Evolutionary conservation across 2,888 invertebrate species (phyloP).

Genomic region (Ferdinandea cuprea): DNA sequence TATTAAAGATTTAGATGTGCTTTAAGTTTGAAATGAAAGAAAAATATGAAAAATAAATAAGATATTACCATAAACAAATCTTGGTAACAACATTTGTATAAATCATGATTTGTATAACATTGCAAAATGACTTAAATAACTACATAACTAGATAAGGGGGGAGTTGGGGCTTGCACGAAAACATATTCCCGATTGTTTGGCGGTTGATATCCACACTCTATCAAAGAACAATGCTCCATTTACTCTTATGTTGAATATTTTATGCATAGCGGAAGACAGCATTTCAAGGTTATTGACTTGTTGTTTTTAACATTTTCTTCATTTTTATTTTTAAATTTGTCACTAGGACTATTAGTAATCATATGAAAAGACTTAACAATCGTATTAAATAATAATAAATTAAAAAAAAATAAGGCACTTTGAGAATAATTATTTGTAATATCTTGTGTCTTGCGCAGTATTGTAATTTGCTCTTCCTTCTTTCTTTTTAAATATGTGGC

Average conservation of each 20-base stretch:
- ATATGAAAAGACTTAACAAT: conserved; percentile 73
- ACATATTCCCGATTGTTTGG: conserved; percentile 15
- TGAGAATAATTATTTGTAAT: conserved; percentile 77
- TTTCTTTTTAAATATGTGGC: conserved; percentile 8
- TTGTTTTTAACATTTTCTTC: conserved; percentile 41
- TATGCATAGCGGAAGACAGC: conserved; percentile 67
- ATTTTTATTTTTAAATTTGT: conserved; percentile 43
- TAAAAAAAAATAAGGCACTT: conserved; percentile 78
- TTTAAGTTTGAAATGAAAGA: conserved; percentile 42
- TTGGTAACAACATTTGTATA: conserved; percentile 49
- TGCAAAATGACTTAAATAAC: conserved; percentile 69
- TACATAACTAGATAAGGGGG: conserved; percentile 64
- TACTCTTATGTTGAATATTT: conserved; percentile 31
- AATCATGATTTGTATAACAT: conserved; percentile 64
- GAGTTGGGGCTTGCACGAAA: conserved; percentile 10
- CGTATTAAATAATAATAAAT: conserved; percentile 74
- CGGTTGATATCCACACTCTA: conserved; percentile 19
- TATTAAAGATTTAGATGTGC: conserved; percentile 42
- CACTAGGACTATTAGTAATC: conserved; percentile 56
- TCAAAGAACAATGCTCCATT: conserved; percentile 23
- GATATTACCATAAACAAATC: conserved; percentile 32
- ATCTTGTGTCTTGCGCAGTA: conserved; percentile 69
- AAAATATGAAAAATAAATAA: conserved; percentile 69
- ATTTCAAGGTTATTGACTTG: conserved; percentile 65
- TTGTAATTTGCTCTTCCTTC: conserved; percentile 21